A percentile compares a stretch with the other conserved stretches of the same genome.
phyloP scores from a whole-genome alignment of 2,888 invertebrate genomes.

The Drosophila histrio region DNA sequence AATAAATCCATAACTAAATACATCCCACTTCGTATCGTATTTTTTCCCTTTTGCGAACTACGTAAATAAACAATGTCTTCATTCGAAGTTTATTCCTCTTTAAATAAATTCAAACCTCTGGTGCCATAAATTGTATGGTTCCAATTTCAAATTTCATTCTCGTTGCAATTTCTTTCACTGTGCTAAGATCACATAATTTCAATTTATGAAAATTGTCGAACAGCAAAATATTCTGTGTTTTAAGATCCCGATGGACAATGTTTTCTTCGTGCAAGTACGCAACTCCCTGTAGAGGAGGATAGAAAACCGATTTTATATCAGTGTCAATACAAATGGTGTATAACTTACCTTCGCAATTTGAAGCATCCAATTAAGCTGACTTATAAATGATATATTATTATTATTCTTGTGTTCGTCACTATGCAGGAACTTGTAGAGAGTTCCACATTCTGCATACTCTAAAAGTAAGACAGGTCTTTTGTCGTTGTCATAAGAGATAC shows the following conservation, averaged over 20 bases:
- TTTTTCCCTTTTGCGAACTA: background rate
- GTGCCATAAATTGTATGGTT: constrained; percentile 5
- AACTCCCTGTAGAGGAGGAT: background rate
- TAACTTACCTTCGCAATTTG: constrained; percentile 14
- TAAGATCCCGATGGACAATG: constrained; percentile 12
- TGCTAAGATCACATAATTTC: constrained; percentile 19
- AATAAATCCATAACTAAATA: constrained; percentile 20
- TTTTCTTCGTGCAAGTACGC: constrained; percentile 8
- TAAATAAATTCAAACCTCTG: constrained; percentile 3
- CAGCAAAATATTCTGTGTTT: constrained; percentile 6
- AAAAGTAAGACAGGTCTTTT: background rate
- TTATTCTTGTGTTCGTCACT: background rate
- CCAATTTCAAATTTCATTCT: background rate
- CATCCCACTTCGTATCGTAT: constrained; percentile 5
- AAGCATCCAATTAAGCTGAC: constrained; percentile 10
- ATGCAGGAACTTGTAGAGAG: constrained; percentile 6
- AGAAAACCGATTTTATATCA: too few species aligned
- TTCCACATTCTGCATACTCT: constrained; percentile 8
- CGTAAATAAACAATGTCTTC: background rate
- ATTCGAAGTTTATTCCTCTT: background rate
- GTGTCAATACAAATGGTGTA: background rate
- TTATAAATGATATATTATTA: background rate
- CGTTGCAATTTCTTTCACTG: background rate
- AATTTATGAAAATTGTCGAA: background rate
- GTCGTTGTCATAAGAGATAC: background rate